These are phyloP conservation scores for Amphimallon solstitiale DNA, from an alignment of 2,888 invertebrate species.

Conservation along the genomic window DNA sequence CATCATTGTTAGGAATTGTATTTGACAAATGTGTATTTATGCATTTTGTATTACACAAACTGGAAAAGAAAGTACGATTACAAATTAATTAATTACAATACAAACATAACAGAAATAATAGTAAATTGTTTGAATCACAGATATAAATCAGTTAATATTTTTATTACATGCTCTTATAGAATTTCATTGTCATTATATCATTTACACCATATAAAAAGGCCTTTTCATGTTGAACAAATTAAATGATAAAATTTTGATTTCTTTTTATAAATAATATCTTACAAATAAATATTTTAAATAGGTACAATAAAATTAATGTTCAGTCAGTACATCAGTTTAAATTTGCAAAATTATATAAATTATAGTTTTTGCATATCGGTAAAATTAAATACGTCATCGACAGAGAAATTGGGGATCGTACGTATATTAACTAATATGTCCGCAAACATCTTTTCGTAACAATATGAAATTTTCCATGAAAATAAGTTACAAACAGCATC, in stretches of 20 bases:
- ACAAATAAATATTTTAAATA: slow-evolving; percentile 1
- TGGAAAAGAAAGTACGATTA: slow-evolving; percentile 22
- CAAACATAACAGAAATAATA: slow-evolving; percentile 52
- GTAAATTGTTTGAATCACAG: slow-evolving; percentile 54
- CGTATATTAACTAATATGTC: too few relatives aligned
- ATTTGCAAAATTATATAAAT: slow-evolving; percentile 9
- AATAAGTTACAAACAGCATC: too few relatives aligned
- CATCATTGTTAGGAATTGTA: slow-evolving; percentile 32
- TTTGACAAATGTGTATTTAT: slow-evolving; percentile 7
- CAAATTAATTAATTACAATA: slow-evolving; percentile 40
- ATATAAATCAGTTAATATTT: slow-evolving; percentile 41
- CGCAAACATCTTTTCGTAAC: too few relatives aligned
- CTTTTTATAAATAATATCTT: too few relatives aligned
- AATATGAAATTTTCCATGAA: too few relatives aligned
- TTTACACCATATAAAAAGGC: slow-evolving; percentile 9
- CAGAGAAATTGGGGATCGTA: too few relatives aligned
- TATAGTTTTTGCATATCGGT: neutral
- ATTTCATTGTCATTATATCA: slow-evolving; percentile 16
- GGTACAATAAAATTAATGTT: slow-evolving; percentile 13
- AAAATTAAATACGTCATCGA: too few relatives aligned
- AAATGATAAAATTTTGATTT: slow-evolving; percentile 22
- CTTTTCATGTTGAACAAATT: slow-evolving; percentile 12
- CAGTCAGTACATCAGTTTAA: slow-evolving; percentile 12
- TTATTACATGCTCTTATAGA: slow-evolving; percentile 15
- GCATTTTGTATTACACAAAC: slow-evolving; percentile 27